Percentiles rank a stretch among this genome's conserved stretches.
phyloP scores from a whole-genome alignment of 2,797 vertebrate species.

The Hippoglossus hippoglossus region DNA sequence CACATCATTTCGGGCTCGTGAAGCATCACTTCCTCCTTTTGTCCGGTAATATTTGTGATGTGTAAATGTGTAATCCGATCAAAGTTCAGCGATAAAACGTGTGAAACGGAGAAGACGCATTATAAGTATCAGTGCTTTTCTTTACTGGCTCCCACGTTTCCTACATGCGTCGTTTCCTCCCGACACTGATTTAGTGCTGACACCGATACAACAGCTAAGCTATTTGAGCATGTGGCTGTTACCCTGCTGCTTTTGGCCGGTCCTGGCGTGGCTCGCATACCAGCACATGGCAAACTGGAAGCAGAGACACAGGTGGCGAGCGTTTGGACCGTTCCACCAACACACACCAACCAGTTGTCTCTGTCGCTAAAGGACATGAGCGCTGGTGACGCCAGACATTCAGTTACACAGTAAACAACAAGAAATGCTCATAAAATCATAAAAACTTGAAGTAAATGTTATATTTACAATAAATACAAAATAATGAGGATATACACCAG shows the following conservation, averaged over 20 bases:
- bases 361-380: neutral
- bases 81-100: no score
- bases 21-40: no score
- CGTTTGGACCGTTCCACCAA: conserved; percentile 36
- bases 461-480: no score
- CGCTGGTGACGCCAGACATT: no score
- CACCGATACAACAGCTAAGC: conserved; percentile 44
- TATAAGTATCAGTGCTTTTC: no score
- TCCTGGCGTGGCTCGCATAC: conserved; percentile 52
- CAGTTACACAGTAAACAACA: no score
- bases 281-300: conserved; percentile 49
- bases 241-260: conserved; percentile 52
- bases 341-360: conserved; percentile 32
- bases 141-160: no score
- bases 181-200: neutral
- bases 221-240: conserved; percentile 41
- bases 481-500: no score
- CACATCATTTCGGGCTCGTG: no score
- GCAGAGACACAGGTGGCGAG: conserved; percentile 13
- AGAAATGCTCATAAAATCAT: neutral
- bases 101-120: no score
- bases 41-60: neutral
- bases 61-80: neutral
- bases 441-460: neutral
- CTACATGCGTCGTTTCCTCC: no score